Base-by-base conservation (phyloP, 2,113 vertebrate genomes). In the Triplophysa dalaica region DNA sequence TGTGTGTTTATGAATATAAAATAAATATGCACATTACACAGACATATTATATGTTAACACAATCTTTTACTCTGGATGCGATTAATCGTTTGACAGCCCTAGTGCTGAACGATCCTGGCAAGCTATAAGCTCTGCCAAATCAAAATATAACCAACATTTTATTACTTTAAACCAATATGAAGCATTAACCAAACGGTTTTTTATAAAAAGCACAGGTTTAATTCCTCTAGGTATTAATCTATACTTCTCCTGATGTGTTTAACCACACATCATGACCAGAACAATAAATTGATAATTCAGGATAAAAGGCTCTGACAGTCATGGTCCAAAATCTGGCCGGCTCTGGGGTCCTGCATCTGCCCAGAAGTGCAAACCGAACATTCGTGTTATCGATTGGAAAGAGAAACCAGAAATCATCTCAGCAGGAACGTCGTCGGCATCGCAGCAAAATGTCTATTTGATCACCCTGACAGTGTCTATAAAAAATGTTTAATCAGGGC, bases 381-480 rank as follows among this genome's bases (percentile, higher is more conserved):
- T 38, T 69, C 68, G 75, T 63, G 69, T 50, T 69, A 83, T 83
- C 17, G 79, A 85, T 85, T 69, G 29, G 50, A 52, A 68, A 45
- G 58, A 16, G 12, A 66, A 81, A 80, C 54, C 63, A 43, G 77
- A 81, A 72, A 81, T 76, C 56, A 78, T 73, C 62, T 48, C 26
- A 60, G 79, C 54, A 54, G 69, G 72, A 48, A 48, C 61, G 33
- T 76, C 76, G 58, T 65, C 56, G 45, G 73, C 70, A 82, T 86
- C 82, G 43, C 68, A 79, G 80, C 50, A 70, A 63, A 68, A 75
- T 77, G 56, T 65, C 58, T 77, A 80, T 87, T 80, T 83, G 69
- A 87, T 87, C 80, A 85, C 64, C 50, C 75, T 67, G 81, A 85
- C 86, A 80, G 64, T 78, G 82, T 87, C 83, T 84, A 87, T 87